These are phyloP conservation scores for Lissocephala sabroskyi DNA, from an alignment of 2,888 invertebrate species.

Conservation along the genomic window DNA sequence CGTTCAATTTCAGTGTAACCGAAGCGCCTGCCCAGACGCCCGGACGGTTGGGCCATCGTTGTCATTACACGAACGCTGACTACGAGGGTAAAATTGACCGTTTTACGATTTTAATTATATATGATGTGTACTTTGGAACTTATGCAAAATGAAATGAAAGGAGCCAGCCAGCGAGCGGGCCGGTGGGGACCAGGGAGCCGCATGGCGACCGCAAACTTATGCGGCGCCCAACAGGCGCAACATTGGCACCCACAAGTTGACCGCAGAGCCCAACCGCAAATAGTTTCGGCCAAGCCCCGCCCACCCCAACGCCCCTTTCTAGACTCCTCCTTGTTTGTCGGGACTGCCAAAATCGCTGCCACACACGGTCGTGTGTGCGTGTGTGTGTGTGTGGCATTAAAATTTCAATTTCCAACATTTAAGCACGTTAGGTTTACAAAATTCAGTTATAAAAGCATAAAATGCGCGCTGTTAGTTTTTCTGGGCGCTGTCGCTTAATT, in stretches of 20 bases:
- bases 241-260: conserved; percentile 41
- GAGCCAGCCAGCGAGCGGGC: conserved; percentile 18
- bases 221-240: conserved; percentile 40
- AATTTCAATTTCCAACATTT: conserved; percentile 57
- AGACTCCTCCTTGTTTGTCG: neutral
- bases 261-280: conserved; percentile 55
- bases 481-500: conserved; percentile 3
- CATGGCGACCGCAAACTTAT: conserved; percentile 52
- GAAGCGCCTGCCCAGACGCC: no score
- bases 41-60: no score
- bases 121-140: conserved; percentile 67
- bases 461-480: conserved; percentile 23
- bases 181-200: no score
- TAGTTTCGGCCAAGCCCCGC: conserved; percentile 36
- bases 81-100: conserved; percentile 53
- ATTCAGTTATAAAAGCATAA: conserved; percentile 58
- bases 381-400: conserved; percentile 32
- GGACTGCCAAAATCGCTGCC: conserved; percentile 12
- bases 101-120: conserved; percentile 67
- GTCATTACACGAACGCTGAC: conserved; percentile 1
- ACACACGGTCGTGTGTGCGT: neutral
- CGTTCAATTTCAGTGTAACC: no score
- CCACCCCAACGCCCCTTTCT: conserved; percentile 6
- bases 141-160: conserved; percentile 58
- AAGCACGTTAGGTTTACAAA: conserved; percentile 46